Evolutionary conservation across 2,797 vertebrate genomes (phyloP).

Genomic region (Bufotes viridis): DNA sequence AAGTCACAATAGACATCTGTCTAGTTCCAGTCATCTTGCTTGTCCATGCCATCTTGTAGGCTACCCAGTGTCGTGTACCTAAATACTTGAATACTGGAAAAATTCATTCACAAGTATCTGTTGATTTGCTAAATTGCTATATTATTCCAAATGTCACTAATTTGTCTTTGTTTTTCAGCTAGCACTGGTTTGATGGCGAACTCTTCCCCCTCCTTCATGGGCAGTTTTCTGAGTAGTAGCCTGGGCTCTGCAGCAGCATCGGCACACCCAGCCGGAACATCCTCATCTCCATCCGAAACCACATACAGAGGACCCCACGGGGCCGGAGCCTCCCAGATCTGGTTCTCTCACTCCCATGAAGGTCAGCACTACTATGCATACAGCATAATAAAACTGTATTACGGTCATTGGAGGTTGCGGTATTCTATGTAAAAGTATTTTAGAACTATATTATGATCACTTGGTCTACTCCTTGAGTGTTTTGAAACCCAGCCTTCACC

Average conservation of each 20-base stretch:
- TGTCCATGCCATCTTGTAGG: background rate
- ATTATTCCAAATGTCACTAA: background rate
- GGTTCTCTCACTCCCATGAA: slow-evolving; percentile 97
- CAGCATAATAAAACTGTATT: background rate
- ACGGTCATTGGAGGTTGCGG: background rate
- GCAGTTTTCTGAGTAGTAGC: slow-evolving; percentile 93
- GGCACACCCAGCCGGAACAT: slow-evolving; percentile 83
- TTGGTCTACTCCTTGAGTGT: background rate
- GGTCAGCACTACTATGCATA: slow-evolving; percentile 71
- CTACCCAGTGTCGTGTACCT: background rate
- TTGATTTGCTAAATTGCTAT: background rate
- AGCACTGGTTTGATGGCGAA: slow-evolving; percentile 94
- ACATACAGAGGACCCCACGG: slow-evolving; percentile 91
- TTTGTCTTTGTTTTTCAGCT: slow-evolving; percentile 69
- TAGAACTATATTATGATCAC: background rate
- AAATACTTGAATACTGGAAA: background rate
- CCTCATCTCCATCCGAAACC: slow-evolving; percentile 89
- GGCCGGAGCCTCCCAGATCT: slow-evolving; percentile 88
- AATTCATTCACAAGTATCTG: too few species aligned
- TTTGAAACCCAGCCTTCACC: background rate
- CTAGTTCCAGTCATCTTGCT: background rate
- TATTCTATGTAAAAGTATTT: background rate
- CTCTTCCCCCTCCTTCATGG: slow-evolving; percentile 93
- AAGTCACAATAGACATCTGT: too few species aligned
- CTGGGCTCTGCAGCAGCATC: slow-evolving; percentile 86